phyloP scores from a whole-genome alignment of 2,888 invertebrate genomes.

The Pheosia gnoma region DNA sequence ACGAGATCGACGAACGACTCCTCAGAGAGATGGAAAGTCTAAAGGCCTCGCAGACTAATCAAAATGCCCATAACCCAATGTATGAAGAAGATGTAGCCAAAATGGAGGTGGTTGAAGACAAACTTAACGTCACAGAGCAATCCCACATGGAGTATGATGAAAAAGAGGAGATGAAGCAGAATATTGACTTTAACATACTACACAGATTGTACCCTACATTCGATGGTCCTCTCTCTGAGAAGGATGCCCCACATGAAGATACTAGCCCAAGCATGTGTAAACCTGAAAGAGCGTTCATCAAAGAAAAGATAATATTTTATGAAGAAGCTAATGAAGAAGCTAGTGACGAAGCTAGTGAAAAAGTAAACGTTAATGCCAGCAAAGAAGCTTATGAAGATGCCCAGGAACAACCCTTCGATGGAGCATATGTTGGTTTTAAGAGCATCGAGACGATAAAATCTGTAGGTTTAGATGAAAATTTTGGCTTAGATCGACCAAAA shows the following conservation, averaged over 20 bases:
- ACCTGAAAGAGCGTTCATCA: not conserved
- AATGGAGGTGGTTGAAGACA: conserved; percentile 30
- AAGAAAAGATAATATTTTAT: not conserved
- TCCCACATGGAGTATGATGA: conserved; percentile 32
- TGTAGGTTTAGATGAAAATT: not conserved
- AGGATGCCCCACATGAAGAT: not conserved
- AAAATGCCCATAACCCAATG: conserved; percentile 9
- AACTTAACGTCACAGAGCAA: conserved; percentile 28
- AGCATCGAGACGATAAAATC: not conserved
- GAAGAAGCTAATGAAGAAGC: not conserved
- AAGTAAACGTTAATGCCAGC: too few relatives aligned
- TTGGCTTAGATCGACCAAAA: not conserved
- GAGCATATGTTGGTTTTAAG: not conserved
- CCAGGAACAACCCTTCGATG: too few relatives aligned
- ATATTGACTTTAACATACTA: conserved; percentile 1
- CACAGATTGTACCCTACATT: conserved; percentile 4
- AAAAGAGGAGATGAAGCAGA: conserved; percentile 12
- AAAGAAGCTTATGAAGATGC: not conserved
- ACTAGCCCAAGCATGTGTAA: not conserved
- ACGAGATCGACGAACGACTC: conserved; percentile 46
- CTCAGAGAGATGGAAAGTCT: conserved; percentile 49
- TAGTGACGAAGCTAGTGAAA: not conserved
- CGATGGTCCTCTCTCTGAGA: not conserved
- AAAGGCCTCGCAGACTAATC: conserved; percentile 28
- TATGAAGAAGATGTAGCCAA: conserved; percentile 31